Conservation (phyloP, 2,113 vertebrate genomes). For the Colossoma macropomum region DNA sequence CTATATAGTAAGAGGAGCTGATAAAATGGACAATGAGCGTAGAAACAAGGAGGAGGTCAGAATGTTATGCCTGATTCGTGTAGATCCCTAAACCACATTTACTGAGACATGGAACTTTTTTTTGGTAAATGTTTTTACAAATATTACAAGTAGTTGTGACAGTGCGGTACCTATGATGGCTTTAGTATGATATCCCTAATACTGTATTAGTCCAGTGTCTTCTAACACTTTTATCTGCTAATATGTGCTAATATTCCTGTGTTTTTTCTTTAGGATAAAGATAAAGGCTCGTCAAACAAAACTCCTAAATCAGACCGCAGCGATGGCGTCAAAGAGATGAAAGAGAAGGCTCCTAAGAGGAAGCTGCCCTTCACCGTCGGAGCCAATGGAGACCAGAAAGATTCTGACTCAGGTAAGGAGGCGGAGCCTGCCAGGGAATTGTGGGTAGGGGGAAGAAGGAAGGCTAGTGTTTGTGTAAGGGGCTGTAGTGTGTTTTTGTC, state of each 20-base stretch:
- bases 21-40: too few species aligned
- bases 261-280: conserved; percentile 87
- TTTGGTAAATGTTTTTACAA: too few species aligned
- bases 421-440: not conserved
- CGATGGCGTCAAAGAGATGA: conserved; percentile 98
- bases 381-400: conserved; percentile 99
- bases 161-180: too few species aligned
- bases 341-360: conserved; percentile 94
- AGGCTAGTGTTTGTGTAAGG: conserved; percentile 36
- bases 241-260: not conserved
- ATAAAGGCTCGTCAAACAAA: conserved; percentile 98
- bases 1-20: too few species aligned
- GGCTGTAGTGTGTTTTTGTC: conserved; percentile 41
- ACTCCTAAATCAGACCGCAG: conserved; percentile 97
- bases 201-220: too few species aligned
- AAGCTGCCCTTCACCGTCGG: conserved; percentile 97
- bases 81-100: too few species aligned
- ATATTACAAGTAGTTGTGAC: too few species aligned
- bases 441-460: conserved; percentile 49
- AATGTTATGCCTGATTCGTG: too few species aligned
- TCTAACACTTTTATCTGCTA: too few species aligned
- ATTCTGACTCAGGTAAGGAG: conserved; percentile 94
- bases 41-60: too few species aligned
- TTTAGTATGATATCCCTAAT: too few species aligned
- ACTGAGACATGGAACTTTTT: too few species aligned